Percentiles rank a stretch among this genome's conserved stretches.
Conservation (phyloP, 1,140 invertebrate genomes). For the Saccostrea cuccullata region DNA sequence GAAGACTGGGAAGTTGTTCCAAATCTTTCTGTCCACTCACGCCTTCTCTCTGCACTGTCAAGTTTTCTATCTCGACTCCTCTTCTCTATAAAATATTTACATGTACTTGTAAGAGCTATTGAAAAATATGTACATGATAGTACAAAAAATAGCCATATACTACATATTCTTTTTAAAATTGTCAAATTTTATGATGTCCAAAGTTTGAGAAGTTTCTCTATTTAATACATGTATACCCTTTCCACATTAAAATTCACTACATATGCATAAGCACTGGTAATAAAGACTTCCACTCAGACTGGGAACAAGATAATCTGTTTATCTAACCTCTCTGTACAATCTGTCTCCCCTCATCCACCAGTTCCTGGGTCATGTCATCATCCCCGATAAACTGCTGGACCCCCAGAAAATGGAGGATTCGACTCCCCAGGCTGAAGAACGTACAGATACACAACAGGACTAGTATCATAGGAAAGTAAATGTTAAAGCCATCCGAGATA, state of each 20-base stretch:
- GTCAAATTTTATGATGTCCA: too few species aligned
- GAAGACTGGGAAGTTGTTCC: constrained; percentile 60
- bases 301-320: neutral
- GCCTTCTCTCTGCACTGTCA: constrained; percentile 83
- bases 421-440: constrained; percentile 95
- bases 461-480: constrained; percentile 99
- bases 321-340: constrained; percentile 85
- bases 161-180: too few species aligned
- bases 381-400: constrained; percentile 97
- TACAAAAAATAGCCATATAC: too few species aligned
- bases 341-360: constrained; percentile 95
- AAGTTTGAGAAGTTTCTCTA: too few species aligned
- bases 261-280: too few species aligned
- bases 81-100: constrained; percentile 82
- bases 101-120: too few species aligned
- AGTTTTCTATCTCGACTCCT: constrained; percentile 88
- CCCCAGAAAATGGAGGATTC: constrained; percentile 91
- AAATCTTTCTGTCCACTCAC: constrained; percentile 75
- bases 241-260: too few species aligned
- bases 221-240: too few species aligned
- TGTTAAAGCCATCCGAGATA: constrained; percentile 98
- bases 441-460: constrained; percentile 95
- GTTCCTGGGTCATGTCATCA: constrained; percentile 94
- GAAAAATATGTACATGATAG: too few species aligned
- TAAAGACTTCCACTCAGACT: too few species aligned